phyloP scores from a whole-genome alignment of 2,888 invertebrate genomes.

The Azorinus chamasolen region DNA sequence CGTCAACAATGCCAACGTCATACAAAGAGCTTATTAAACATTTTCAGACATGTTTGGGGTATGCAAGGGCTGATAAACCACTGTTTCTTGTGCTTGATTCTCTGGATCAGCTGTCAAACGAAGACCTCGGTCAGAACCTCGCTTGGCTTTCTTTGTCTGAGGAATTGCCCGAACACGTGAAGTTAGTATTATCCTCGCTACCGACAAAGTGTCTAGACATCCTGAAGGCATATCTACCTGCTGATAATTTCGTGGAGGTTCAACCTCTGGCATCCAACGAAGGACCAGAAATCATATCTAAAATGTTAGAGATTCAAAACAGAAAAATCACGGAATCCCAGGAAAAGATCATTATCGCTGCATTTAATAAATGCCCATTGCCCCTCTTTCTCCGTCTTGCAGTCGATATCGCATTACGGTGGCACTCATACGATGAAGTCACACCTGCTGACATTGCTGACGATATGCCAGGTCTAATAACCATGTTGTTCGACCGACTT shows the following conservation, averaged over 20 bases:
- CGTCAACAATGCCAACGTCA: slow-evolving; percentile 40
- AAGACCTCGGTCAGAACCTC: slow-evolving; percentile 73
- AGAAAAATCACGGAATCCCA: slow-evolving; percentile 73
- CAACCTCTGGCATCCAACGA: slow-evolving; percentile 63
- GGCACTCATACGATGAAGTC: slow-evolving; percentile 75
- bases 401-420: slow-evolving; percentile 72
- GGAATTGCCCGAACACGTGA: slow-evolving; percentile 69
- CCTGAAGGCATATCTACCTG: slow-evolving; percentile 58
- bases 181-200: slow-evolving; percentile 75
- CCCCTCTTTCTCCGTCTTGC: slow-evolving; percentile 78
- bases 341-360: slow-evolving; percentile 63
- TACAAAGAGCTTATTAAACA: slow-evolving; percentile 59
- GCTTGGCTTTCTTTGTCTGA: slow-evolving; percentile 75
- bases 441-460: slow-evolving; percentile 54
- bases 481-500: slow-evolving; percentile 74
- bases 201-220: slow-evolving; percentile 72
- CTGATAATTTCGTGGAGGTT: slow-evolving; percentile 63
- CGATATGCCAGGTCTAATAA: slow-evolving; percentile 76
- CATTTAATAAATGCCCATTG: slow-evolving; percentile 73
- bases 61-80: slow-evolving; percentile 59
- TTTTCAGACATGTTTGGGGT: slow-evolving; percentile 38
- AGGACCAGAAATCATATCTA: slow-evolving; percentile 71
- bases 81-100: slow-evolving; percentile 76
- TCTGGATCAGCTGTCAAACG: slow-evolving; percentile 75
- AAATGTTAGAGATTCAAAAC: slow-evolving; percentile 65